phyloP scores from a whole-genome alignment of 2,113 vertebrate genomes.

The Sula dactylatra region DNA sequence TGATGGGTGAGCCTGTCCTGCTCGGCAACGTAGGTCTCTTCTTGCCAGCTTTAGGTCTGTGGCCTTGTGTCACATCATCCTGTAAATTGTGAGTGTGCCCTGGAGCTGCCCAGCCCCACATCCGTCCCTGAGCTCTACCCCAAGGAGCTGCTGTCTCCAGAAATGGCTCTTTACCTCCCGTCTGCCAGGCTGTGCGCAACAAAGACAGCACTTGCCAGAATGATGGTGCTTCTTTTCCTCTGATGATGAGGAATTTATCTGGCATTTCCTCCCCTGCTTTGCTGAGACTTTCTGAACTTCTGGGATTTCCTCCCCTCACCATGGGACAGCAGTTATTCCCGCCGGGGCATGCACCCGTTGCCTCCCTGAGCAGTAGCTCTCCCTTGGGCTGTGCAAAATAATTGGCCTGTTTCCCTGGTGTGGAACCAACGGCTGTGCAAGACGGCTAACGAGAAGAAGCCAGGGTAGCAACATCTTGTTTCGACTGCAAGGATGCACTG shows the following conservation, averaged over 20 bases:
- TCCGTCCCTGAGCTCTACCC: not conserved
- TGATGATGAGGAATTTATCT: not conserved
- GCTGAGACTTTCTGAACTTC: not conserved
- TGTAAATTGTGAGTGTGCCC: not conserved
- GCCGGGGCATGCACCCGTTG: not conserved
- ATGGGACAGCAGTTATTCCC: not conserved
- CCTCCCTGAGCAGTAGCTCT: not conserved
- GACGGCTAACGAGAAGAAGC: not conserved
- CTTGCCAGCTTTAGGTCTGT: not conserved
- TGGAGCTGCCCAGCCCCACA: accelerated
- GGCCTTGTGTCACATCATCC: not conserved
- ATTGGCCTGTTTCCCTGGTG: not conserved
- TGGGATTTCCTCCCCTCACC: not conserved
- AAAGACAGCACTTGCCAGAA: not conserved
- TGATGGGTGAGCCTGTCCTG: not conserved
- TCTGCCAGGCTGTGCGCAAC: not conserved
- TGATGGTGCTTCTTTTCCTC: not conserved
- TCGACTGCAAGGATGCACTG: not conserved
- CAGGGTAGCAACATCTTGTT: conserved; percentile 45
- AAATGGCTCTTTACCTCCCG: not conserved
- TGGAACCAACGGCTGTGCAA: not conserved
- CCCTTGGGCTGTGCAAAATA: not conserved
- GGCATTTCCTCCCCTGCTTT: not conserved
- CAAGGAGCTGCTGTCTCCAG: not conserved
- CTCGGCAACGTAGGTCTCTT: not conserved